Percentiles rank a stretch among this genome's conserved stretches.
Evolutionary conservation across 2,797 vertebrate genomes (phyloP).

Genomic region (Hydrocynus forskahlii): DNA sequence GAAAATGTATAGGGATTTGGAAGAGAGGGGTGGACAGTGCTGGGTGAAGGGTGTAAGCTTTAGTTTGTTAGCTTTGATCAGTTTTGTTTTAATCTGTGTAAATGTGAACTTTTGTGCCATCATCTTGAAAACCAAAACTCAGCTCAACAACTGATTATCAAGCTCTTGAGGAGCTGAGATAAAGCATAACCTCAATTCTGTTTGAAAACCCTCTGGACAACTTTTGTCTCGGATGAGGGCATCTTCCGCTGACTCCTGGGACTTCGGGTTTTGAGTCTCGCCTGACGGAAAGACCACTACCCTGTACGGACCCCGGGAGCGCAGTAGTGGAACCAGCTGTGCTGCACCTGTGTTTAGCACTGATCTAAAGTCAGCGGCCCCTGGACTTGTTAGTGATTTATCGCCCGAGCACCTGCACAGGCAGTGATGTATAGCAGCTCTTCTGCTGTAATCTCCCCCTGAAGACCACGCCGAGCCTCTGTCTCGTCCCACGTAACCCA

Average conservation of each 20-base stretch:
- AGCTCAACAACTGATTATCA: neutral
- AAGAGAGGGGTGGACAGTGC: no score
- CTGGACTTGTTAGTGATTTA: slow-evolving; percentile 46
- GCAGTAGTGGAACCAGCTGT: neutral
- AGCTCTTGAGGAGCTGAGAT: neutral
- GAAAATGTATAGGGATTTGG: no score
- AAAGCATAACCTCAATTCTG: no score
- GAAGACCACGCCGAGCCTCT: slow-evolving; percentile 24
- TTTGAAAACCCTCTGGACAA: no score
- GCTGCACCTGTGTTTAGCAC: slow-evolving; percentile 2
- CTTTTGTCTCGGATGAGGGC: slow-evolving; percentile 20
- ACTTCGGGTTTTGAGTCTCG: neutral
- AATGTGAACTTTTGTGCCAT: no score
- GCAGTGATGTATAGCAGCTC: slow-evolving; percentile 36
- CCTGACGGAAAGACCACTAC: neutral
- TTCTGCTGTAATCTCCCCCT: slow-evolving; percentile 41
- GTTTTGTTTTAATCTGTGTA: no score
- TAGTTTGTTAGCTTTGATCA: no score
- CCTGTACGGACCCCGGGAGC: slow-evolving; percentile 12
- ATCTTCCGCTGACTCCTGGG: slow-evolving; percentile 14
- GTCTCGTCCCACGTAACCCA: neutral
- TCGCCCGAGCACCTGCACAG: slow-evolving; percentile 35
- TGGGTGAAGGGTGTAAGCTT: no score
- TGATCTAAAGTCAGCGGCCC: slow-evolving; percentile 42
- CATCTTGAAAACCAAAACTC: no score